Evolutionary conservation across 2,888 invertebrate genomes (phyloP).

Genomic region (Stenotaenia linearis): DNA sequence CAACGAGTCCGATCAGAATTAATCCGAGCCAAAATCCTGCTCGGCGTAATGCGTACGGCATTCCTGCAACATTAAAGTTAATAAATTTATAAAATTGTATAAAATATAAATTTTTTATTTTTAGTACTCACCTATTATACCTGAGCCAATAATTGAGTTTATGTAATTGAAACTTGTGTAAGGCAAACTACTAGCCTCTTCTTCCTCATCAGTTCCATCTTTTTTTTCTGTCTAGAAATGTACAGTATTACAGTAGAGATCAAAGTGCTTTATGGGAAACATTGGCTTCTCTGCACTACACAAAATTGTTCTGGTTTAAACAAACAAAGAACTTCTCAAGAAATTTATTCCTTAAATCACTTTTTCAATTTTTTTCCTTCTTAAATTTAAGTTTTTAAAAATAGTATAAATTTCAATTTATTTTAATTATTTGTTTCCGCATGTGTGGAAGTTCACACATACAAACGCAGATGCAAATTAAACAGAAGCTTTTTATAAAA

Average conservation of each 20-base stretch:
- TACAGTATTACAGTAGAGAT: not conserved
- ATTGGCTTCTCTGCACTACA: no score
- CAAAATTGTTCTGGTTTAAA: no score
- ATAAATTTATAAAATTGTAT: not conserved
- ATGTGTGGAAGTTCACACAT: no score
- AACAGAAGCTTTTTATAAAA: no score
- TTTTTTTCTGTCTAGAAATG: not conserved
- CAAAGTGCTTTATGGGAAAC: no score
- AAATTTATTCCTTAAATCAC: not conserved
- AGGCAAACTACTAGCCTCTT: constrained; percentile 61
- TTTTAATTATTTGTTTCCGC: no score
- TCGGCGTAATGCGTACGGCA: constrained; percentile 73
- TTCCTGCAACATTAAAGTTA: no score
- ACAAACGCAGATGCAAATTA: no score
- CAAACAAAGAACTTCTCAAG: not conserved
- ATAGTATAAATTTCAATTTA: no score
- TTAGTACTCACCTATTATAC: constrained; percentile 59
- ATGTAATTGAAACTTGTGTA: constrained; percentile 80
- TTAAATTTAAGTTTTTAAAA: no score
- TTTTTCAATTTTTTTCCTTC: no score
- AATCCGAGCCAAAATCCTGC: constrained; percentile 74
- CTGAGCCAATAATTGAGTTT: constrained; percentile 80
- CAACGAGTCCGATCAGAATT: constrained; percentile 62
- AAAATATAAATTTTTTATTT: not conserved
- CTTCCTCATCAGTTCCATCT: constrained; percentile 44